A percentile compares a stretch with the other conserved stretches of the same genome.
Conservation (phyloP, 2,797 vertebrate genomes). For the Corythornis leucogaster region DNA sequence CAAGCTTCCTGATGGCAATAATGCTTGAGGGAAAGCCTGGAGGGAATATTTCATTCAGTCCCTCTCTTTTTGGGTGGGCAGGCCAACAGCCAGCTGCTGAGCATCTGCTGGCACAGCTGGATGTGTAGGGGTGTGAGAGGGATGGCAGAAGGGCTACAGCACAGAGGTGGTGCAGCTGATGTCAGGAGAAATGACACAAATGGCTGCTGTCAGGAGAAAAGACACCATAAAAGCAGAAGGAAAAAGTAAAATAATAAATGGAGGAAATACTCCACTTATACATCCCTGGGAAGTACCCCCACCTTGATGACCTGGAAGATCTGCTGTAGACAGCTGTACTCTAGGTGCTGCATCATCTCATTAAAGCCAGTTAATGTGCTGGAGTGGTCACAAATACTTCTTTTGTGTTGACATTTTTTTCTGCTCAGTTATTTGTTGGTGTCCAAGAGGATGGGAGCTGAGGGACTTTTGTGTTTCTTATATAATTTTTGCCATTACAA, state of each 20-base stretch:
- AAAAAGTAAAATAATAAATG: neutral
- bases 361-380: neutral
- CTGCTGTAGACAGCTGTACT: neutral
- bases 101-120: neutral
- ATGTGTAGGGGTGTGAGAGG: accelerated
- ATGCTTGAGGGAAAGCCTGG: neutral
- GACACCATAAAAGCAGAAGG: neutral
- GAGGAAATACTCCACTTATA: neutral
- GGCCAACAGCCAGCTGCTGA: neutral
- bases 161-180: neutral
- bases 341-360: neutral
- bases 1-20: constrained; percentile 25
- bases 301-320: neutral
- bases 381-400: neutral
- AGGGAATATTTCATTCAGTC: neutral
- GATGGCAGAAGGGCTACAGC: accelerated
- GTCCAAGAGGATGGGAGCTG: neutral
- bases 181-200: too few species aligned
- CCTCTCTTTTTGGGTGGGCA: neutral
- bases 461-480: neutral
- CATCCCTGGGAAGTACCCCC: neutral
- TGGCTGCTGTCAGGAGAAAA: neutral
- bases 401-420: constrained; percentile 6
- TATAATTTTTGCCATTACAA: constrained; percentile 8
- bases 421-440: neutral